Evolutionary conservation across 1,140 invertebrate species (phyloP), one percentile per base, ranked within the genome.

Genomic region (Ceratina calcarata): DNA sequence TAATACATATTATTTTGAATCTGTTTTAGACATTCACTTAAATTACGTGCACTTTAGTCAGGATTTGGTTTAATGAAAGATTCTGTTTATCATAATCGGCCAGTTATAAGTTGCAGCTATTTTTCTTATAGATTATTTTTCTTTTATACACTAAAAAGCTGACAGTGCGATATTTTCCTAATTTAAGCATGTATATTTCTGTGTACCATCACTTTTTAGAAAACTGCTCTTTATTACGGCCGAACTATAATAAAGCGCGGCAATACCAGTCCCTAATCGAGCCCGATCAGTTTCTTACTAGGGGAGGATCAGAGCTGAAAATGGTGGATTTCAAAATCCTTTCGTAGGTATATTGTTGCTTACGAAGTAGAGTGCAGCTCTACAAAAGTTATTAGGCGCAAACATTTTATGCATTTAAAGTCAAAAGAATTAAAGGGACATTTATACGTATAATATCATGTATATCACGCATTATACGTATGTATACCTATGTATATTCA

Each of bases 201-300:
- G 76, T 72, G 76, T 78, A 78, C 76, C 76, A 49, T 78, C 76
- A 78, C 68, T 78, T 78, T 78, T 78, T 78, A 78, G 76, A 78
- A 78, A 78, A 72, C 76, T 78, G 68, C 76, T 78, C 76, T 78
- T 78, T 78, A 78, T 78, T 78, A 78, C 76, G 76, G 76, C 76
- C 67, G 58, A 78, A 62, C 58, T 78, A 78, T 78, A 78, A 78
- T 78, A 78, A 78, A 78, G 76, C 76, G 68, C 76, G 76, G 76
- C 67, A 78, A 78, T 78, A 78, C 76, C 76, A 71, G 76, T 71
- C 60, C 76, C 60, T 78, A 78, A 64, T 78, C 76, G 68, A 78
- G 76, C 76, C 76, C 68, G 66, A 78, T 70, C 75, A 71, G 76
- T 78, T 78, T 78, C 76, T 78, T 78, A 62, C 68, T 78, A 78